Evolutionary conservation across 30 jellyfish, hydroid and myxozoan species (phyloP), one percentile per base, ranked within the genome.

Genomic region (Mastigias papua): DNA sequence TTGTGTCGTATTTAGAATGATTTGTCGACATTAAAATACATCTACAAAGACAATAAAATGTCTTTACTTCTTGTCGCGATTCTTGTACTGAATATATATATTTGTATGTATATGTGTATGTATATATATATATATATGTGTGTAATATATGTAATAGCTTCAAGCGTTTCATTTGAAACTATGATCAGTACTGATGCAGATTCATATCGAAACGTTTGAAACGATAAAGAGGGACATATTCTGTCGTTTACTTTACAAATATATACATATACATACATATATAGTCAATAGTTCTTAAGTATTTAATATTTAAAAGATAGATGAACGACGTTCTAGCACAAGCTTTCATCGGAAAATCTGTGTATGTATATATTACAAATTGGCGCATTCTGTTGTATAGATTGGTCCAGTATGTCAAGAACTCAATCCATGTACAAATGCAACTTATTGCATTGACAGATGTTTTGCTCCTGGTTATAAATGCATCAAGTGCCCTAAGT

Each of bases 401-500:
- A 25, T 63, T 21, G 74, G 74, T 63, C 22, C 27, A 11, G 19
- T 63, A 4, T 63, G 74, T 25, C 74, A 28, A 25, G 46, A 21
- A 25, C 4, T 22, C 19, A 63, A 63, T 25, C 74, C 74, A 26
- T 63, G 74, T 17, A 28, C 8, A 21, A 25, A 63, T 63, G 74
- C 35, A 28, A 63, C 37, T 11, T 63, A 1, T 37, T 63, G 74
- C 20, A 63, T 63, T 26, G 74, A 63, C 37, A 63, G 23, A 4
- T 63, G 74, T 17, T 1, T 17, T 25, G 20, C 46, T 25, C 74
- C 74, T 63, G 74, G 74, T 5, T 63, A 63, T 37, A 63, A 20
- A 63, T 63, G 74, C 27, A 26, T 63, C 8, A 19, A 63, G 1
- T 63, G 74, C 20, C 74, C 74, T 2, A 63, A 63, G 74, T 63